Evolutionary conservation across 2,888 invertebrate species (phyloP), one percentile per base, ranked within the genome.

Genomic region (Drosophila ustulata): DNA sequence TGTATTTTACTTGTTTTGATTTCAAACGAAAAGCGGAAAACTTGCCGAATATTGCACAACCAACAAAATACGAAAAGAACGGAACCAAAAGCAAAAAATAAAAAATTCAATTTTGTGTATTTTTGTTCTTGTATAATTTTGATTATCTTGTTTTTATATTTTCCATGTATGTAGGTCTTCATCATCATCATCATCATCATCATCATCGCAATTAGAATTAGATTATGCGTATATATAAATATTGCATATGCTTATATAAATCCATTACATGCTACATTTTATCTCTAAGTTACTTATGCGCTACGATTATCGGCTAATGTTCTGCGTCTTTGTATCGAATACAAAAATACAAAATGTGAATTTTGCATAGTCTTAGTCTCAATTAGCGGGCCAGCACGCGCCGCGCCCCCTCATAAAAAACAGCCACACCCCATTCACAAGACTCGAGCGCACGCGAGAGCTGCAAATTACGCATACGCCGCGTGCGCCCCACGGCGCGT

Each of bases 91-190:
- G 45, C 26, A 63, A 74, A 77, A 63, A 74, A 77, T 76, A 80
- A 88, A 84, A 79, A 88, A 79, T 66, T 56, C 71, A 81, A 81
- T 78, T 82, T 77, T 55, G 51, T 18, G 37, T 37, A 37, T 52
- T 66, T 66, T 57, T 67, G 65, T 75, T 34, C 3, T 34, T 79
- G 71, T 67, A 76, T 80, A 86, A 86, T 89, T 86, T 89, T 86
- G 85, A 86, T 86, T 89, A 86, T 86, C 85, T 82, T 89, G 76
- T 89, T 78, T 80, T 82, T 86, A 86, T 86, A 89, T 86, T 88
- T 89, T 84, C 81, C 88, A 88, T 86, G 85, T 82, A 84, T 79
- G 73, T 84, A 78, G 77, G 82, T 74, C 80, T 82, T 68, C 73
- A 18, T 18, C 18, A 18, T 18, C 18, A 18, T 18, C 18, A 18